Conservation (phyloP, 2,113 vertebrate species). For the Myotis davidii region DNA sequence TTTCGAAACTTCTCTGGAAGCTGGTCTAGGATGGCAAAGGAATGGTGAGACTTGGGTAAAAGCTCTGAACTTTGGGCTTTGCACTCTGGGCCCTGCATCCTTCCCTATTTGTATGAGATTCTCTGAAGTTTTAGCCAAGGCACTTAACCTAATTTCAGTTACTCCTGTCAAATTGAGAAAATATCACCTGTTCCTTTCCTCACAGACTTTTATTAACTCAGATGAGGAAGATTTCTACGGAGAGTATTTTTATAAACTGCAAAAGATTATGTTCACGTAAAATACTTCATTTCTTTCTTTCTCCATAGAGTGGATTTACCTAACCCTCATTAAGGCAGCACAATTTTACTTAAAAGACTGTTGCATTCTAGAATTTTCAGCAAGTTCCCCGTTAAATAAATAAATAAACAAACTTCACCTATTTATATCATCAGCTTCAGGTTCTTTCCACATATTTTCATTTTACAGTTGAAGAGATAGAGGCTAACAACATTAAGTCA, state of each 20-base stretch:
- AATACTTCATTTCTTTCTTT: background rate
- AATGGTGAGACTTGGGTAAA: background rate
- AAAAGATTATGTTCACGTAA: background rate
- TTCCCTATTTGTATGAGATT: background rate
- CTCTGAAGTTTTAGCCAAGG: background rate
- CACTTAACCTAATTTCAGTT: background rate
- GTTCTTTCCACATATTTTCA: background rate
- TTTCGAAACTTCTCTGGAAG: background rate
- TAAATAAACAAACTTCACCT: background rate
- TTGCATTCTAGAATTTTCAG: background rate
- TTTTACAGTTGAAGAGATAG: background rate
- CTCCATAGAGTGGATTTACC: background rate
- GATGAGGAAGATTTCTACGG: background rate
- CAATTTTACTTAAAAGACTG: background rate
- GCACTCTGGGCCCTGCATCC: background rate
- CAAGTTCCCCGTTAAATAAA: background rate
- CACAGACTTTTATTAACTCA: background rate
- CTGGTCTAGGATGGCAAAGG: background rate
- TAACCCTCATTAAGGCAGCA: background rate
- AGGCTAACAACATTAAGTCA: background rate
- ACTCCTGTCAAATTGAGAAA: background rate
- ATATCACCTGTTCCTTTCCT: background rate
- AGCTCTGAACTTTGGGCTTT: background rate
- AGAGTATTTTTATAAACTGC: background rate
- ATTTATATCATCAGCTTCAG: background rate